Evolutionary conservation across 2,797 vertebrate genomes (phyloP), one percentile per base, ranked within the genome.

Genomic region (Sarcophilus harrisii): DNA sequence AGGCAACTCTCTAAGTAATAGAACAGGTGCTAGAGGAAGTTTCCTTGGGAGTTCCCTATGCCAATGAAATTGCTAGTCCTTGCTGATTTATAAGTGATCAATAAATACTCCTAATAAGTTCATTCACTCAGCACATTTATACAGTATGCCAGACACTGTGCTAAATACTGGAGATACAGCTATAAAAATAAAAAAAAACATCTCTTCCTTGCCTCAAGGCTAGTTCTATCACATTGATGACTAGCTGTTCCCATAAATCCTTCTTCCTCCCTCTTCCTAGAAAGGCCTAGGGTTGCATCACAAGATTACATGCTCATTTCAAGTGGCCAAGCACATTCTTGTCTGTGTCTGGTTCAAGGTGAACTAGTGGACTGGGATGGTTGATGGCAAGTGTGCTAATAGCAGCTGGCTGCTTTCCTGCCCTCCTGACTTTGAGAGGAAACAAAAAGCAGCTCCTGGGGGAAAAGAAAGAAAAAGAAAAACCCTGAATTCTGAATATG

Each of bases 301-400:
- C 27, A 55, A 55, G 54, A 11, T 55, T 5, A 55, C 14, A 27
- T 49, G 13, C 49, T 6, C 49, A 55, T 90, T 21, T 18, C 38
- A 81, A 45, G 66, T 38, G 9, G 73, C 6, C 38, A 81, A 81
- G 38, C 21, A 45, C 21, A 81, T 94, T 32, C 10, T 90, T 60
- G 49, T 4, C 58, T 9, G 32, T 45, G n/a, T 38, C 60, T 91
- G 92, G 5, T 90, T 97, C 91, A 66, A 38, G 93, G 94, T 92
- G 95, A 98, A 28, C 11, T 0, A 0, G 0, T 27, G 93, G 59
- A 94, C 66, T 89, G 54, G 28, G 95, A 93, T 97, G 73, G 57
- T 0, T 93, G 95, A 95, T 96, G 96, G 57, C 90, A 59, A 92
- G 94, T 95, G 73, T 93, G 94, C 94, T 97, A 97, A 57, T 94